These are phyloP conservation scores for Orthosia gothica DNA, from an alignment of 2,888 invertebrate species.

Conservation along the genomic window DNA sequence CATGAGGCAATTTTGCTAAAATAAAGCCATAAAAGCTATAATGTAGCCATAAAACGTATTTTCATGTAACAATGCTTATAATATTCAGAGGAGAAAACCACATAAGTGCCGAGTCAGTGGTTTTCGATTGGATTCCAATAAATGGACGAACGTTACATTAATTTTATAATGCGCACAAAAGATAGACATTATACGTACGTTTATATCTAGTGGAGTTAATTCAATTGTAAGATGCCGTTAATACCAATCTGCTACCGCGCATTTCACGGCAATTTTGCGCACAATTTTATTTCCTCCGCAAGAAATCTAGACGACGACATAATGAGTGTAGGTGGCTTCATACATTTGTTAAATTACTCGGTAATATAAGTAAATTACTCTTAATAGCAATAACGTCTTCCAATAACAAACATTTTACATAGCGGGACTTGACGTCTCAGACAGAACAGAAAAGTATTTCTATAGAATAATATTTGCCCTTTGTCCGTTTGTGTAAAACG, in stretches of 20 bases:
- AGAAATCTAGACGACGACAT: constrained; percentile 50
- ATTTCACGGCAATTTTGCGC: constrained; percentile 75
- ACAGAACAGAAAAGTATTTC: constrained; percentile 14
- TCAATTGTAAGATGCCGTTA: constrained; percentile 68
- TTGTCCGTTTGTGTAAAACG: constrained; percentile 46
- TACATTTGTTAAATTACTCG: constrained; percentile 53
- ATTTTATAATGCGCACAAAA: constrained; percentile 54
- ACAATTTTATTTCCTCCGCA: constrained; percentile 73
- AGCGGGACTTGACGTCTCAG: constrained; percentile 26
- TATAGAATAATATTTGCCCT: constrained; percentile 44
- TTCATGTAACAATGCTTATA: constrained; percentile 64
- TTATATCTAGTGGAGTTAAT: constrained; percentile 58
- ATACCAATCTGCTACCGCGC: constrained; percentile 69
- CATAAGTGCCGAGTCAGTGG: constrained; percentile 61
- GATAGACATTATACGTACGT: constrained; percentile 38
- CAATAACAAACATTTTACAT: constrained; percentile 45
- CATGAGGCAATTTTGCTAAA: constrained; percentile 58
- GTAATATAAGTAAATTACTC: constrained; percentile 39
- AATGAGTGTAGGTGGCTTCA: constrained; percentile 40
- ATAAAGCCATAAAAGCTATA: constrained; percentile 65
- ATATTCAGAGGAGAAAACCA: constrained; percentile 63
- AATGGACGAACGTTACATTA: constrained; percentile 53
- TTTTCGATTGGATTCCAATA: constrained; percentile 63
- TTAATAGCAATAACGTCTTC: constrained; percentile 27
- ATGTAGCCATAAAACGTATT: constrained; percentile 66